phyloP scores from a whole-genome alignment of 2,113 vertebrate species.

The Lota lota region DNA sequence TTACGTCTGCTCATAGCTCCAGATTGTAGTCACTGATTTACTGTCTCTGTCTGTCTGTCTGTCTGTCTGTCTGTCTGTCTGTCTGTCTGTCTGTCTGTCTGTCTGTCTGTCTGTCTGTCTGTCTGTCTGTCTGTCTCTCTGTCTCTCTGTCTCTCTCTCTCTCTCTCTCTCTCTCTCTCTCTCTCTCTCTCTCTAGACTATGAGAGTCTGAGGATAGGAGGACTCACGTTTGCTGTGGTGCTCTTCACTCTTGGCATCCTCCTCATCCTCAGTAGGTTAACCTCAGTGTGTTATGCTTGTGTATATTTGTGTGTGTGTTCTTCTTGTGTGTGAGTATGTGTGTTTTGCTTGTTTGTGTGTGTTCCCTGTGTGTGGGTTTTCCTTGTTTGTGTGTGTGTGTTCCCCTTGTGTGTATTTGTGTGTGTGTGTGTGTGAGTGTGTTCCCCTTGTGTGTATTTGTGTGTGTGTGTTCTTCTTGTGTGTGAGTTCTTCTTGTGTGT shows the following conservation, averaged over 20 bases:
- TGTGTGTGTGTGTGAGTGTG: too few species aligned
- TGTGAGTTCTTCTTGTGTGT: neutral
- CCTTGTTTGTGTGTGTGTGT: too few species aligned
- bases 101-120: too few species aligned
- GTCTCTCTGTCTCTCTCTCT: too few species aligned
- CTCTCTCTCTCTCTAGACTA: conserved; percentile 76
- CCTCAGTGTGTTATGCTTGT: neutral
- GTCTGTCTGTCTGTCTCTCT: too few species aligned
- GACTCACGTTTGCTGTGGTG: conserved; percentile 89
- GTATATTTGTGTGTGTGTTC: neutral
- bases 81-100: too few species aligned
- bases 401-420: neutral
- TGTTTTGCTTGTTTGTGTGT: neutral
- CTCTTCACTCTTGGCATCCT: conserved; percentile 91
- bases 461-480: conserved; percentile 5
- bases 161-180: conserved; percentile 1
- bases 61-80: too few species aligned
- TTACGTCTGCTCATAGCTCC: neutral
- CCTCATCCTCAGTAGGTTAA: conserved; percentile 89
- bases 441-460: neutral
- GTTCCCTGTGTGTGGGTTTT: conserved; percentile 19
- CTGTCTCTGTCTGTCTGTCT: too few species aligned
- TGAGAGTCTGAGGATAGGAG: conserved; percentile 91
- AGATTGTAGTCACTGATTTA: neutral
- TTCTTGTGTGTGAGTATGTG: neutral